Evolutionary conservation across 2,113 vertebrate genomes (phyloP).

Genomic region (Petromus typicus): DNA sequence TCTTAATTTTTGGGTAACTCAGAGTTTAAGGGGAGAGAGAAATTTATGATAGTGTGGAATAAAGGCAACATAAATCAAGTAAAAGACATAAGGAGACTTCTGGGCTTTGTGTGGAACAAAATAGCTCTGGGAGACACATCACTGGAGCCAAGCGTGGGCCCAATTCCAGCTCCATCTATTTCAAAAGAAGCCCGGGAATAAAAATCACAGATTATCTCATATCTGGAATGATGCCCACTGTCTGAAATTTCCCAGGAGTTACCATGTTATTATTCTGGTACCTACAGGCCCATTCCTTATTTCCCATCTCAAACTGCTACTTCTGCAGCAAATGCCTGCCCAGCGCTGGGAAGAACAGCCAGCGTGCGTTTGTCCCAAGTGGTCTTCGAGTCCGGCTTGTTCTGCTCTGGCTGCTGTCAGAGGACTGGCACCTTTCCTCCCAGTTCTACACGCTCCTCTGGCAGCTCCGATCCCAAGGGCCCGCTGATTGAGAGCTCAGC

Average conservation of each 20-base stretch:
- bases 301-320: background rate
- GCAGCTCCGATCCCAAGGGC: background rate
- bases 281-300: background rate
- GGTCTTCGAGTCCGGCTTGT: background rate
- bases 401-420: background rate
- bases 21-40: background rate
- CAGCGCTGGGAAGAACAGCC: background rate
- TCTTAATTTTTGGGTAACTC: background rate
- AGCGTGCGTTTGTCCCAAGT: background rate
- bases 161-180: background rate
- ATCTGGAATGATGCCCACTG: background rate
- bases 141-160: background rate
- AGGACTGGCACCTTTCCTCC: background rate
- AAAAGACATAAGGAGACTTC: background rate
- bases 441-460: background rate
- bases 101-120: background rate
- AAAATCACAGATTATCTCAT: slow-evolving; percentile 50
- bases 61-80: background rate
- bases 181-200: slow-evolving; percentile 11
- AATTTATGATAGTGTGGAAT: background rate
- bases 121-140: background rate
- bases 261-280: background rate
- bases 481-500: background rate
- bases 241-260: slow-evolving; percentile 36
- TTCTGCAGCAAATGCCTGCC: background rate